Evolutionary conservation across 2,888 invertebrate genomes (phyloP).

Genomic region (Lasioglossum morio): DNA sequence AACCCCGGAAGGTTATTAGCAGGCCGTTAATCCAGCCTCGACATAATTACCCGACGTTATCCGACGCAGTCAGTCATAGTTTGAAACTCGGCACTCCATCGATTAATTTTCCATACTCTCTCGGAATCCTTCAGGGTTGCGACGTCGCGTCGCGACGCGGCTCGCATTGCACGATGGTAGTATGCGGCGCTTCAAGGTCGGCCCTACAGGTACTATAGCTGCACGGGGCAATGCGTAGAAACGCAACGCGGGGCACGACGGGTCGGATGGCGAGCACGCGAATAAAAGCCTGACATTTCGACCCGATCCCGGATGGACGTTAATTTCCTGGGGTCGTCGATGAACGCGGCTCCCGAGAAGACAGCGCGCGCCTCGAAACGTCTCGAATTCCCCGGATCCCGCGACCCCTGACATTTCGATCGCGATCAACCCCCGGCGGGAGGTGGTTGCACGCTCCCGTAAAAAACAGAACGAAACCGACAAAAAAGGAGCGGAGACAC

Average conservation of each 20-base stretch:
- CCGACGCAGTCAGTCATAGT: slow-evolving; percentile 50
- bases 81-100: slow-evolving; percentile 53
- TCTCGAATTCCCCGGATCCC: background rate
- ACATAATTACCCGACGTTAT: slow-evolving; percentile 22
- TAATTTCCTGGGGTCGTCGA: background rate
- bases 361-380: slow-evolving; percentile 26
- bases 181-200: slow-evolving; percentile 33
- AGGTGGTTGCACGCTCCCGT: background rate
- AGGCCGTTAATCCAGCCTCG: slow-evolving; percentile 12
- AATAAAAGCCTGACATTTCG: slow-evolving; percentile 44
- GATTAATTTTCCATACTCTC: slow-evolving; percentile 64
- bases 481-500: background rate
- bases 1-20: background rate
- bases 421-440: background rate
- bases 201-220: slow-evolving; percentile 23
- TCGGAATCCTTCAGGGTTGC: slow-evolving; percentile 41
- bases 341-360: background rate
- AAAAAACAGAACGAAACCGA: slow-evolving; percentile 1
- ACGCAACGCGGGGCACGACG: background rate
- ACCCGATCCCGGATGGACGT: background rate
- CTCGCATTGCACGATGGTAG: background rate
- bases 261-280: background rate
- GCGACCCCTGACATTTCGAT: slow-evolving; percentile 34
- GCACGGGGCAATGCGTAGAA: slow-evolving; percentile 15
- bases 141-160: slow-evolving; percentile 9